Base-by-base conservation (phyloP, 2,888 invertebrate genomes). In the Willowsia nigromaculata region DNA sequence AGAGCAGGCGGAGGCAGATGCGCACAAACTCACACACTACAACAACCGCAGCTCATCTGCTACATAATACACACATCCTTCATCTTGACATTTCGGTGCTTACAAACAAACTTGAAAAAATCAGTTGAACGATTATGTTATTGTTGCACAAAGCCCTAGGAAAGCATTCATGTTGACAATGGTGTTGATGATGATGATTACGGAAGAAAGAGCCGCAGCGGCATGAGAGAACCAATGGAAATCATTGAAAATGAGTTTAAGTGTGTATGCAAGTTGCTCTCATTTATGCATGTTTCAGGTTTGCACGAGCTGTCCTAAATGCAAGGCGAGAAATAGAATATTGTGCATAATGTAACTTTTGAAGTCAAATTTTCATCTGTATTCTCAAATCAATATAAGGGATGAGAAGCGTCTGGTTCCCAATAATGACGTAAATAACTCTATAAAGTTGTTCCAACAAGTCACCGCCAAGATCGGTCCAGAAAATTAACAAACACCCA, bases 81-180 rank as follows among this genome's bases (percentile, higher is more conserved):
- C 89, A 89, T 89, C 71, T 89, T 89, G 89, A 89, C 89, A 85
- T 89, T 89, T 89, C 89, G 68, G 78, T 85, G 84, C 89, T 50
- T 89, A 85, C 89, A 89, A 88, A 88, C 88, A 88, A 88, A 88
- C 88, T 89, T 85, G 68, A 80, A 86, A 89, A 88, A 88, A 84
- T 59, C 74, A 78, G 84, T 80, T 78, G 68, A 84, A 78, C 80
- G 62, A 82, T 78, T 88, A 68, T 59, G 59, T 50, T 89, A 76
- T 88, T 88, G 83, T 84, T 89, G 59, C 43, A 81, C 65, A 81
- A 27, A 68, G 37, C 56, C 18, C 3, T 25, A 40, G 33, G 53
- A 50, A 27, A 59, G 53, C 43, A 59, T 81, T 71, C 56, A 81
- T 76, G 62, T 74, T 6, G 65, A 84, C 37, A 50, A 53, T 65